Percentiles rank a stretch among this genome's conserved stretches.
Conservation (phyloP, 2,113 vertebrate genomes). For the Mixornis gularis region DNA sequence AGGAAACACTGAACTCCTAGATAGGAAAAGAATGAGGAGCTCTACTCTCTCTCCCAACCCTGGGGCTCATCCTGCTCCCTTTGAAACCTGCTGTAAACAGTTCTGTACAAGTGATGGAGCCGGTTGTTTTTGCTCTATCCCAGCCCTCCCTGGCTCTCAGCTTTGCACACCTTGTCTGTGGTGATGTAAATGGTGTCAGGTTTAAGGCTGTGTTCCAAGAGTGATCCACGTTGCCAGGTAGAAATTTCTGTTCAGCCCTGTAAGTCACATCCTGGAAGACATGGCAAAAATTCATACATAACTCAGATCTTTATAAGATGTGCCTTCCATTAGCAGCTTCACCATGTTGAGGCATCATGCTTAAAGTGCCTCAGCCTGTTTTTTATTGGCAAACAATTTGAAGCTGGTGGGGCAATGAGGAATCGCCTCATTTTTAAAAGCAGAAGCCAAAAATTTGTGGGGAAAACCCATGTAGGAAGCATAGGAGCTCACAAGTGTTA, state of each 20-base stretch:
- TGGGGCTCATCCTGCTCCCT: not conserved
- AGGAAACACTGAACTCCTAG: not conserved
- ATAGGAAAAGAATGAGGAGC: not conserved
- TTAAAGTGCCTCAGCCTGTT: not conserved
- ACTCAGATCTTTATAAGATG: not conserved
- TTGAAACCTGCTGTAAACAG: not conserved
- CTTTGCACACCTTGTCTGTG: not conserved
- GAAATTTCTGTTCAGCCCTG: not conserved
- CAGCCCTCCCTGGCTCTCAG: not conserved
- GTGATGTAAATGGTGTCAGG: not conserved
- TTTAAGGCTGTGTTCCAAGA: not conserved
- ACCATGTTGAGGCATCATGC: accelerated
- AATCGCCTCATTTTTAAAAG: not conserved
- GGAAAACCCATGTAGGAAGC: not conserved
- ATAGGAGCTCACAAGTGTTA: not conserved
- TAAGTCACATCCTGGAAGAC: not conserved
- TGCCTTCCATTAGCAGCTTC: not conserved
- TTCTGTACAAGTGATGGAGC: not conserved
- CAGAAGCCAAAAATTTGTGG: not conserved
- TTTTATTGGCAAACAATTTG: not conserved
- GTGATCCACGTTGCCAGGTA: accelerated
- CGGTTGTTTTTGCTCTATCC: not conserved
- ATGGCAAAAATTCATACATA: not conserved
- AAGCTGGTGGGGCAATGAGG: not conserved
- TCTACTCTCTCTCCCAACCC: not conserved